Conservation (phyloP, 2,888 invertebrate genomes). For the Coelopa pilipes region DNA sequence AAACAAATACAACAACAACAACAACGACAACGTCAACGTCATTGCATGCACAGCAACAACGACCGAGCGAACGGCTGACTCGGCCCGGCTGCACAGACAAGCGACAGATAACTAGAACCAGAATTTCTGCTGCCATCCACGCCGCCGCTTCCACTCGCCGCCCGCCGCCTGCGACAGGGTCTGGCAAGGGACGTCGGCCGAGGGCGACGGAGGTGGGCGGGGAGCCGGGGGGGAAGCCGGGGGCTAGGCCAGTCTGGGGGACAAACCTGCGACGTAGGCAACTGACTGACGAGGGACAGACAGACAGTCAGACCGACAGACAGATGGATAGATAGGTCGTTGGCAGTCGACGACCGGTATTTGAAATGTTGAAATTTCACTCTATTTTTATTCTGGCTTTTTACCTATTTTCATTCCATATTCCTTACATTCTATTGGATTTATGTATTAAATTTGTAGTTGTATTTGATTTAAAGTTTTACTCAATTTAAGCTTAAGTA, state of each 20-base stretch:
- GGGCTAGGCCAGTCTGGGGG: not conserved
- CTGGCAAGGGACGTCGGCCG: slow-evolving; percentile 31
- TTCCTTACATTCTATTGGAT: no score
- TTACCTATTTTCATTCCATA: no score
- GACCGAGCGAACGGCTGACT: not conserved
- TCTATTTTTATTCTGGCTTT: slow-evolving; percentile 17
- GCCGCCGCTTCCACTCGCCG: not conserved
- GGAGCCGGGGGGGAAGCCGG: not conserved
- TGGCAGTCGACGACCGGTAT: slow-evolving; percentile 31
- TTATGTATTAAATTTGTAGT: no score
- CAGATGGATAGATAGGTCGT: not conserved
- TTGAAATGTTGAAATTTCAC: slow-evolving; percentile 29
- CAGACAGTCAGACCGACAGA: slow-evolving; percentile 8
- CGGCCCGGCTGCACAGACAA: slow-evolving; percentile 20
- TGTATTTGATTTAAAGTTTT: no score
- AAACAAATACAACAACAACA: not conserved
- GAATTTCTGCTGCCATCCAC: slow-evolving; percentile 22
- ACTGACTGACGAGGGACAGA: slow-evolving; percentile 8
- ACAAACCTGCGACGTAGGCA: no score
- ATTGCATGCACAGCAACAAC: slow-evolving; percentile 26
- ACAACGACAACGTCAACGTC: not conserved
- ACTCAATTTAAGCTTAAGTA: no score
- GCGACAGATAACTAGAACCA: slow-evolving; percentile 24
- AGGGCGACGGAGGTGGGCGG: not conserved
- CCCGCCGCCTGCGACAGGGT: slow-evolving; percentile 11